A percentile compares a stretch with the other conserved stretches of the same genome.
Evolutionary conservation across 2,797 vertebrate genomes (phyloP).

Genomic region (Macropodus opercularis): DNA sequence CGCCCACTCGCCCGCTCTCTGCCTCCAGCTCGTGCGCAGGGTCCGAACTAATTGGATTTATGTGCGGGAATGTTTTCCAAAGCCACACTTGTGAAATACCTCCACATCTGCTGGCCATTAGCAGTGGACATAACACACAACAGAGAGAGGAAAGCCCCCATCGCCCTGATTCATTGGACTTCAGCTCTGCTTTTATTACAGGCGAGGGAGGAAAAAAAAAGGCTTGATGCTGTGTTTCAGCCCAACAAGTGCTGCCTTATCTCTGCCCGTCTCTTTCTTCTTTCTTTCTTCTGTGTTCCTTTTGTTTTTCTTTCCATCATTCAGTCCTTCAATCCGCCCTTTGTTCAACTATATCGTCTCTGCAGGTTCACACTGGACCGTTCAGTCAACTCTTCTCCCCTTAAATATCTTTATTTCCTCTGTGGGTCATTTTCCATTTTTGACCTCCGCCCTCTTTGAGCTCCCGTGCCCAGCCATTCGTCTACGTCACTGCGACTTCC

Average conservation of each 20-base stretch:
- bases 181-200: slow-evolving; percentile 77
- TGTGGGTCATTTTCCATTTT: slow-evolving; percentile 40
- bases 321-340: slow-evolving; percentile 17
- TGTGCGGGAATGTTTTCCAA: slow-evolving; percentile 85
- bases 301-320: slow-evolving; percentile 27
- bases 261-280: slow-evolving; percentile 45
- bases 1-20: slow-evolving; percentile 40
- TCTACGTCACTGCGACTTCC: slow-evolving; percentile 66
- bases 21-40: slow-evolving; percentile 67
- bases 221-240: slow-evolving; percentile 45
- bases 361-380: slow-evolving; percentile 8
- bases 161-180: slow-evolving; percentile 81
- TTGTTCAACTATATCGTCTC: slow-evolving; percentile 25
- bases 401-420: slow-evolving; percentile 6
- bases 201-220: slow-evolving; percentile 57
- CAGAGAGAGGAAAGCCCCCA: slow-evolving; percentile 81
- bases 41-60: slow-evolving; percentile 82
- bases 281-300: slow-evolving; percentile 25
- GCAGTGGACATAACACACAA: slow-evolving; percentile 80
- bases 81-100: slow-evolving; percentile 83
- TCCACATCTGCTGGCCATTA: slow-evolving; percentile 85
- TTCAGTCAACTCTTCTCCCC: slow-evolving; percentile 2
- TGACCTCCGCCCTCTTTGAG: slow-evolving; percentile 1
- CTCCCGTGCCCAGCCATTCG: slow-evolving; percentile 55
- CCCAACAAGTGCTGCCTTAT: slow-evolving; percentile 54